Evolutionary conservation across 2,797 vertebrate species (phyloP), one percentile per base, ranked within the genome.

Genomic region (Sandelia bainsii): DNA sequence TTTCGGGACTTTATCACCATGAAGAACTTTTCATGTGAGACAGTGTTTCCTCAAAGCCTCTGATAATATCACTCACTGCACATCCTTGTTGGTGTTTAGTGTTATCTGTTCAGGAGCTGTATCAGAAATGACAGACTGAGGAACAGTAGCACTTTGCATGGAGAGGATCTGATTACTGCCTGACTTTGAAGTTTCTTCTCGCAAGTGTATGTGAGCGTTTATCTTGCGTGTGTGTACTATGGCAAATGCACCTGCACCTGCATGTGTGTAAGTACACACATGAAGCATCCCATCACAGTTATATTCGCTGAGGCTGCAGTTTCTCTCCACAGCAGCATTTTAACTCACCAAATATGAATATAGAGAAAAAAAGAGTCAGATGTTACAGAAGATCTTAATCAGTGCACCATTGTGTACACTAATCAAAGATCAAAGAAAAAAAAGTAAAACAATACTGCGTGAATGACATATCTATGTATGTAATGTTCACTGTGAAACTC

Each of bases 61-160:
- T 73, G 92, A 93, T 93, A 77, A 67, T n/a, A 80, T 86, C 77
- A 62, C 29, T 46, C 74, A 42, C 62, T 70, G 64, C 71, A 65
- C 72, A 68, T 90, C 86, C 59, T 69, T 46, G 71, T 80, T 49
- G 45, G 62, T 85, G 62, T 81, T 79, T 76, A 69, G 48, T 2
- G 9, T 84, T 89, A 84, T 85, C 75, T 72, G 54, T 71, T 70
- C 57, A 64, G 67, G 75, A 82, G 79, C 61, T 70, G 74, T 37
- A 79, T 75, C 60, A 61, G 68, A 72, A 80, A 50, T 44, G 78
- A 89, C 83, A 81, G 67, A 64, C 76, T 63, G 65, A 52, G 29
- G 60, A 76, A 80, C 67, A 71, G 76, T 56, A 75, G 69, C 62
- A 86, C 68, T 83, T 80, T 76, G 70, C 62, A 72, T 67, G 51